Base-by-base conservation (phyloP, 2,797 vertebrate species). In the Todus mexicanus region DNA sequence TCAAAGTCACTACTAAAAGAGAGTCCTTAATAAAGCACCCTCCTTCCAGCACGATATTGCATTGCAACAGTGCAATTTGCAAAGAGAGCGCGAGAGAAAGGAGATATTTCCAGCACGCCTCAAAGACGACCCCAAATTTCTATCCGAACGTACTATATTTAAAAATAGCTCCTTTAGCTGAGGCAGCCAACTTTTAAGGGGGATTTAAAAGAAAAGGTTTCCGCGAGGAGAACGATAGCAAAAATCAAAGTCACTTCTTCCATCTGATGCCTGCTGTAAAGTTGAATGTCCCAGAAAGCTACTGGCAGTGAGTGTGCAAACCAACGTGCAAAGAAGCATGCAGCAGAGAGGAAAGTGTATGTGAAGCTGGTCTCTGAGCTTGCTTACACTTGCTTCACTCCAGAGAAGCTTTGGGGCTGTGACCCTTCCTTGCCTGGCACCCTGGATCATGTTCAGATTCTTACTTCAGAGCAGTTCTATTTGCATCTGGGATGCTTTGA, bases 201-300 rank as follows among this genome's bases (percentile, higher is more conserved):
- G 45, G 48, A 77, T 73, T 50, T 50, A 43, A 82, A 76, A 74
- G 72, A 48, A 71, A 87, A 66, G 54, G 85, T 79, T 96, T 91
- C 91, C 53, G 79, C 48, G 84, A 78, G 68, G 80, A 69, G 69
- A 83, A 94, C 12, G 89, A 89, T 7, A 48, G 87, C 59, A 77
- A 84, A 94, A 89, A 94, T 94, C 92, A 91, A 94, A 95, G 93
- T 60, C 37, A 69, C 18, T 66, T 66, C 78, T 88, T 65, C 84
- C 84, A 50, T 33, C 38, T 33, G 66, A 84, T 40, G 61, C 84
- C 82, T 91, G 80, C 64, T 66, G 87, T 60, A 63, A 65, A 88
- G 83, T 11, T 16, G 65, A 61, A 53, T 10, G 20, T 69, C 61
- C 22, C 83, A n/a, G 84, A 85, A 89, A 85, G 73, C 80, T 66